Percentiles rank a stretch among this genome's conserved stretches.
phyloP scores from a whole-genome alignment of 2,888 invertebrate species.

The Norana najaformis region DNA sequence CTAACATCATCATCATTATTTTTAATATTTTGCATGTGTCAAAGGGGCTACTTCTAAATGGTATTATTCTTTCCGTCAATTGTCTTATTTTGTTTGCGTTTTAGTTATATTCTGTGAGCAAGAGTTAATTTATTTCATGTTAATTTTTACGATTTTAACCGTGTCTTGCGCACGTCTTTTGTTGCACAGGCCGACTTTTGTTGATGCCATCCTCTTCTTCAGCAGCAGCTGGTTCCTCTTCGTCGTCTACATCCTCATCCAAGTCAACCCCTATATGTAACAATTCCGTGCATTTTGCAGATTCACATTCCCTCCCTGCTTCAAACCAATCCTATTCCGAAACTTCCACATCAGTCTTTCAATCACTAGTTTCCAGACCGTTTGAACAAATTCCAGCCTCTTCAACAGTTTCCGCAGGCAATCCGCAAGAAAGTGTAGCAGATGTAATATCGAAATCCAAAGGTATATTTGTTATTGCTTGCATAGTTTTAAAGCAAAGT shows the following conservation, averaged over 20 bases:
- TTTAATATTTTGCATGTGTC: too few relatives aligned
- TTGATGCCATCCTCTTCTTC: neutral
- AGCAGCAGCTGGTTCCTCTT: neutral
- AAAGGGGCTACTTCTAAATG: too few relatives aligned
- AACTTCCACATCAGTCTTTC: neutral
- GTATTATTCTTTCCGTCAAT: too few relatives aligned
- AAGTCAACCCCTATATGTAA: neutral
- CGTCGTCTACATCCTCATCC: neutral
- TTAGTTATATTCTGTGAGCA: too few relatives aligned
- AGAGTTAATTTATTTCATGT: neutral
- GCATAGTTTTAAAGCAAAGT: too few relatives aligned
- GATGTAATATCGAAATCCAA: neutral
- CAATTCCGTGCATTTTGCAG: neutral
- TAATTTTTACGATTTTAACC: neutral
- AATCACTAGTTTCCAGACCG: neutral
- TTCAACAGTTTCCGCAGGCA: neutral
- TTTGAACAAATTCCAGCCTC: neutral
- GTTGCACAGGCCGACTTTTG: neutral
- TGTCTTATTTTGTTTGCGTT: too few relatives aligned
- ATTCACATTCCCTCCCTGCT: neutral
- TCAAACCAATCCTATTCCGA: neutral
- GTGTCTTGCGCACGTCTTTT: neutral
- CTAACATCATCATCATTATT: too few relatives aligned
- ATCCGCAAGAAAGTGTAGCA: neutral
- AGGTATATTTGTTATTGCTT: neutral